Evolutionary conservation across 2,113 vertebrate genomes (phyloP).

Genomic region (Plecotus auritus): DNA sequence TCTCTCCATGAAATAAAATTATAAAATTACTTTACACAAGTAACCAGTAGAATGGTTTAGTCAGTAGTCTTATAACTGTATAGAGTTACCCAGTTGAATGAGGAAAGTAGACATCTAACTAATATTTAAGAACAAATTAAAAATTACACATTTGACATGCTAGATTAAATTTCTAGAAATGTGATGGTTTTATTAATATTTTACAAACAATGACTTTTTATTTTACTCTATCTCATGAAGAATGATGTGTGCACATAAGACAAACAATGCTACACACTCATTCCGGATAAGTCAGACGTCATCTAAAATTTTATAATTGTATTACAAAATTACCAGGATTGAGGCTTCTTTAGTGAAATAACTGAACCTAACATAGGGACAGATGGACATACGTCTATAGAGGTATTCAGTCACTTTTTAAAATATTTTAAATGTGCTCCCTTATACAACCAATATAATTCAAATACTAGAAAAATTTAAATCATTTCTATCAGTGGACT

Average conservation of each 20-base stretch:
- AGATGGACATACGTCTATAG: not conserved
- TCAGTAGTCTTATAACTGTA: not conserved
- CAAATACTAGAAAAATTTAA: not conserved
- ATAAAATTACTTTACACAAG: not conserved
- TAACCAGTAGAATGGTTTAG: not conserved
- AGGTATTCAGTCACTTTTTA: not conserved
- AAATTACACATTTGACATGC: not conserved
- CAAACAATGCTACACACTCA: not conserved
- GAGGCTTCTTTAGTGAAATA: not conserved
- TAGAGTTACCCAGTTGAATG: not conserved
- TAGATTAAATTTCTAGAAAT: not conserved
- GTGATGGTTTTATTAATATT: not conserved
- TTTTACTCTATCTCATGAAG: not conserved
- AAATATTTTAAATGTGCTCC: not conserved
- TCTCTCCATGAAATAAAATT: not conserved
- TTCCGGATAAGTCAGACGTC: not conserved
- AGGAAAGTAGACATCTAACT: not conserved
- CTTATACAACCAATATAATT: not conserved
- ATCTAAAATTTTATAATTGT: not conserved
- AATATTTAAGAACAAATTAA: not conserved
- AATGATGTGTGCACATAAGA: not conserved
- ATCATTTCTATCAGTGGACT: not conserved
- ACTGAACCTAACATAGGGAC: not conserved
- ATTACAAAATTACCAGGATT: not conserved
- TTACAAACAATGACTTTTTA: not conserved